phyloP scores from a whole-genome alignment of 1,140 invertebrate genomes.

The Plectrocnemia conspersa region DNA sequence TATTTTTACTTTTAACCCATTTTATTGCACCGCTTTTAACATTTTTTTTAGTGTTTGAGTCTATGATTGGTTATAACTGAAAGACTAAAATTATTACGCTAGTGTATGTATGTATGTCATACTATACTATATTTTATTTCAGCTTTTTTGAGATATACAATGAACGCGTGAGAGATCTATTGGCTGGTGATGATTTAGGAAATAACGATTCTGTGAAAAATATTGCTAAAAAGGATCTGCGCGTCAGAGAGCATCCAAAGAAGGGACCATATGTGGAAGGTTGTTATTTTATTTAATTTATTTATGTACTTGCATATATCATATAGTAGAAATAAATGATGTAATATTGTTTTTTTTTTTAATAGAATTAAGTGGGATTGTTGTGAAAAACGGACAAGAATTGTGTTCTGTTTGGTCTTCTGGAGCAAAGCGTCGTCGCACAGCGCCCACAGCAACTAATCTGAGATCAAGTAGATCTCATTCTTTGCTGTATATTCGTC shows the following conservation, averaged over 20 bases:
- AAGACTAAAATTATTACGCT: no score
- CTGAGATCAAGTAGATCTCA: conserved; percentile 59
- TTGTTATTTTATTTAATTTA: no score
- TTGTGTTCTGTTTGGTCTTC: conserved; percentile 49
- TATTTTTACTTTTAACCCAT: no score
- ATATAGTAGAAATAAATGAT: no score
- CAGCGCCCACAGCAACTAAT: conserved; percentile 53
- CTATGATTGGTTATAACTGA: no score
- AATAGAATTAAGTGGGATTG: conserved; percentile 54
- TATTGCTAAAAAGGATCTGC: conserved; percentile 56
- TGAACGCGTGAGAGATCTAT: conserved; percentile 73
- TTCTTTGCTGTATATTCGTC: conserved; percentile 55
- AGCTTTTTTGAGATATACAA: conserved; percentile 85
- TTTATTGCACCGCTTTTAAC: no score
- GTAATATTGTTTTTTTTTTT: conserved; percentile 5
- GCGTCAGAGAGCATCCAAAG: conserved; percentile 80
- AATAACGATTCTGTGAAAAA: conserved; percentile 35
- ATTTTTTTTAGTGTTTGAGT: no score
- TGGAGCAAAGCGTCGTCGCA: conserved; percentile 49
- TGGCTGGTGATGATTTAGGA: conserved; percentile 52
- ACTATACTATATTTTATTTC: no score
- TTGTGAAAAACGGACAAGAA: conserved; percentile 45
- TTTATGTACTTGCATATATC: not conserved
- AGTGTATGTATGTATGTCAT: no score
- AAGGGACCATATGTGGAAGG: conserved; percentile 88